A percentile compares a stretch with the other conserved stretches of the same genome.
Evolutionary conservation across 2,888 invertebrate species (phyloP).

Genomic region (Caenorhabditis sp.): DNA sequence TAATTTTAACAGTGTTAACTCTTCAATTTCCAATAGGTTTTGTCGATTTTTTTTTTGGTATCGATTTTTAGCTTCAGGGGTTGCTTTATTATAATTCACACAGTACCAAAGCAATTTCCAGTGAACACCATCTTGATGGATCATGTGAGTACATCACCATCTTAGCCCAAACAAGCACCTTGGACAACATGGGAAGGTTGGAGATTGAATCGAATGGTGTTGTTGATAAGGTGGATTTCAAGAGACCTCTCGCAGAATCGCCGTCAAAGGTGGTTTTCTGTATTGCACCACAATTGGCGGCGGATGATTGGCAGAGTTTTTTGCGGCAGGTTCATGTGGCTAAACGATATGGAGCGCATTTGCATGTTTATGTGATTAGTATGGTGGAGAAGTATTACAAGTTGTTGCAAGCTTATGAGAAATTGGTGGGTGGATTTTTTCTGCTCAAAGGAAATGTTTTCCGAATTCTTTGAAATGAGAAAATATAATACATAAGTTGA

Average conservation of each 20-base stretch:
- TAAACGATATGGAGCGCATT: too few relatives aligned
- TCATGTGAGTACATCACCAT: constrained; percentile 21
- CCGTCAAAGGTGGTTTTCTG: constrained; percentile 7
- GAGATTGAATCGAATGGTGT: constrained; percentile 24
- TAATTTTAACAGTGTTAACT: too few relatives aligned
- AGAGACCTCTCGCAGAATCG: not conserved
- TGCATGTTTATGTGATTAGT: constrained; percentile 15
- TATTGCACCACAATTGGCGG: constrained; percentile 14
- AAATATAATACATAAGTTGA: too few relatives aligned
- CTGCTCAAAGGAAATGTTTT: too few relatives aligned
- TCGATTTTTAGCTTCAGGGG: too few relatives aligned
- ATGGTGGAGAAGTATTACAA: constrained; percentile 9
- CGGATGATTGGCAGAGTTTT: constrained; percentile 9
- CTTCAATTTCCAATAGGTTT: too few relatives aligned
- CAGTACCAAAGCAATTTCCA: too few relatives aligned
- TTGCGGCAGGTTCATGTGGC: not conserved
- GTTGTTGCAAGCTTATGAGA: constrained; percentile 12
- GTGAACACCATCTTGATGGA: constrained; percentile 10
- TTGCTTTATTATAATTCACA: too few relatives aligned
- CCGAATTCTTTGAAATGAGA: too few relatives aligned
- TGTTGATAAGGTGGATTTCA: not conserved
- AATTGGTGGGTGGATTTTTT: not conserved
- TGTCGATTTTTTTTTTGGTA: too few relatives aligned
- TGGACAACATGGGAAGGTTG: constrained; percentile 16
- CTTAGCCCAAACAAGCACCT: constrained; percentile 16